phyloP scores from a whole-genome alignment of 2,797 vertebrate species.

The Gymnoscopelus braueri region DNA sequence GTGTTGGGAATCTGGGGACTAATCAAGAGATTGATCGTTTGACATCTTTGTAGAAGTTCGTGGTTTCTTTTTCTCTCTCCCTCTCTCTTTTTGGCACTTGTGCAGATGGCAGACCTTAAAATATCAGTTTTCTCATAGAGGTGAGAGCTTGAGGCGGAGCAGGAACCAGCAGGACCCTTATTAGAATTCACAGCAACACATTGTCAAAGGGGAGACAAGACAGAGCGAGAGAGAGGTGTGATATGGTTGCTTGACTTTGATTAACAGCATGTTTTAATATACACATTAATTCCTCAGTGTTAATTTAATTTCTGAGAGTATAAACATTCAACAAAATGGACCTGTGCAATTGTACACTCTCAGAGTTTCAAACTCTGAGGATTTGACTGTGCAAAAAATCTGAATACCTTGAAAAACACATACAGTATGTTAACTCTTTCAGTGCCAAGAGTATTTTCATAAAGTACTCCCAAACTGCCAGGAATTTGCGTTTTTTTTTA shows the following conservation, averaged over 20 bases:
- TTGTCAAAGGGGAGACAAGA: conserved; percentile 29
- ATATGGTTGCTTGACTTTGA: conserved; percentile 34
- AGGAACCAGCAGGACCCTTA: conserved; percentile 36
- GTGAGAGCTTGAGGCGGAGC: conserved; percentile 64
- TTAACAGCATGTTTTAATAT: not conserved
- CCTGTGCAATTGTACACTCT: no score
- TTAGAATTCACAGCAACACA: conserved; percentile 57
- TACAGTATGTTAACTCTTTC: no score
- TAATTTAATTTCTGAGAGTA: no score
- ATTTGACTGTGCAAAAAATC: no score
- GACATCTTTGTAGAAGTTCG: conserved; percentile 59
- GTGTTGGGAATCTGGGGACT: conserved; percentile 62
- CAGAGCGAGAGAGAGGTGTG: conserved; percentile 40
- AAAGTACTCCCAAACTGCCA: no score
- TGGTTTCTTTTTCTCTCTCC: not conserved
- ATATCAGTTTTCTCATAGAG: conserved; percentile 69
- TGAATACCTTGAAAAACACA: no score
- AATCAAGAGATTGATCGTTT: conserved; percentile 74
- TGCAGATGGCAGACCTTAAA: conserved; percentile 79
- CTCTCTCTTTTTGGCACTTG: conserved; percentile 65
- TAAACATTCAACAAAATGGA: no score
- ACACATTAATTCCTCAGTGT: no score
- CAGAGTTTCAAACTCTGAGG: no score
- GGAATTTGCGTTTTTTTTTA: no score
- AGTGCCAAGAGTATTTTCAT: no score